Percentiles rank a stretch among this genome's conserved stretches.
These are phyloP conservation scores for Drosophila atripex DNA, from an alignment of 2,888 invertebrate genomes.

Conservation along the genomic window DNA sequence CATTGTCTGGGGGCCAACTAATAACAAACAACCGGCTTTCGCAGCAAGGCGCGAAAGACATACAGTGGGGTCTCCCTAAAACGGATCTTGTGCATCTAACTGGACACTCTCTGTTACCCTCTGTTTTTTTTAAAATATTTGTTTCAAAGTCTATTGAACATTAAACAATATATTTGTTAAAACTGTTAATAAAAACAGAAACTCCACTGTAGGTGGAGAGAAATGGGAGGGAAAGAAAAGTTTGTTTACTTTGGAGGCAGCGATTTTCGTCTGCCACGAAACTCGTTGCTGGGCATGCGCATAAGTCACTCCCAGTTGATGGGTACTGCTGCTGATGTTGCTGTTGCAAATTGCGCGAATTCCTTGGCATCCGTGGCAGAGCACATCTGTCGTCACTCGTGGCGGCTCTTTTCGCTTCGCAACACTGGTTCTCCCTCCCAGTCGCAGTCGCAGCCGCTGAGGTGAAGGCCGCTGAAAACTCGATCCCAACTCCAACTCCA, in stretches of 20 bases:
- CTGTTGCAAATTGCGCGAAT: slow-evolving; percentile 69
- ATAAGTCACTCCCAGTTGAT: slow-evolving; percentile 66
- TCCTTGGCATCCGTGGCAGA: slow-evolving; percentile 52
- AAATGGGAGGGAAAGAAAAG: slow-evolving; percentile 34
- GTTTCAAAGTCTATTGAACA: background rate
- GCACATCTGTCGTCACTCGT: slow-evolving; percentile 66
- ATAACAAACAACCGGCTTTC: slow-evolving; percentile 51
- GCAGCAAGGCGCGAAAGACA: slow-evolving; percentile 22
- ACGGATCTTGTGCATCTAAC: background rate
- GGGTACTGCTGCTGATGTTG: slow-evolving; percentile 14
- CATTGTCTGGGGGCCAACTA: slow-evolving; percentile 49
- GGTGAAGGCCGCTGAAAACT: slow-evolving; percentile 68
- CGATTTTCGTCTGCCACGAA: slow-evolving; percentile 49
- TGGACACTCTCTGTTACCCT: background rate
- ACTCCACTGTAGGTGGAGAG: background rate
- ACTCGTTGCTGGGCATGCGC: slow-evolving; percentile 67
- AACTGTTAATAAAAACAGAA: background rate
- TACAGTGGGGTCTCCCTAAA: slow-evolving; percentile 8
- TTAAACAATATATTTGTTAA: background rate
- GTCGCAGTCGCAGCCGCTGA: slow-evolving; percentile 23
- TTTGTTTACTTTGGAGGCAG: slow-evolving; percentile 69
- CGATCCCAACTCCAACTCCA: slow-evolving; percentile 27
- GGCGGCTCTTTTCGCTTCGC: slow-evolving; percentile 41
- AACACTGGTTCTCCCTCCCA: slow-evolving; percentile 51
- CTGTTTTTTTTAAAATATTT: background rate